Conservation (phyloP, 2,113 vertebrate genomes). For the Syngnathoides biaculeatus region DNA sequence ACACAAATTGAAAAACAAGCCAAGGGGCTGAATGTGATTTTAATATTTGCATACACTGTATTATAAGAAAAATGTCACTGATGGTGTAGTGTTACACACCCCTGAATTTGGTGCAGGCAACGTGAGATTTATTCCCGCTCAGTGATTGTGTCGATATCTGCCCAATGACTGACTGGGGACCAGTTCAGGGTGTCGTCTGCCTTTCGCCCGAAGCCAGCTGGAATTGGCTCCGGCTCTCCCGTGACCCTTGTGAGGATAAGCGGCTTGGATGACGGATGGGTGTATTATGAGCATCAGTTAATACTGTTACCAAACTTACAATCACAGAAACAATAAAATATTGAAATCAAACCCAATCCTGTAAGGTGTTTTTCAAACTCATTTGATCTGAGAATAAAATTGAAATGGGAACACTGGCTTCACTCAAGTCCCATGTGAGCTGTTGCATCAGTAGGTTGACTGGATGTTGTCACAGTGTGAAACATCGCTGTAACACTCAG, state of each 20-base stretch:
- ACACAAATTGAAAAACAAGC: neutral
- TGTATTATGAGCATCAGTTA: neutral
- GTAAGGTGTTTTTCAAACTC: neutral
- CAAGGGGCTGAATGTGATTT: neutral
- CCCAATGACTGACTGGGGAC: no score
- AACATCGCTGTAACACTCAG: conserved; percentile 50
- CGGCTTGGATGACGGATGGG: no score
- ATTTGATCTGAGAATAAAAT: neutral
- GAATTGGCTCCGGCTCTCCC: no score
- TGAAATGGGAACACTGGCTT: neutral
- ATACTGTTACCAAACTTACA: neutral
- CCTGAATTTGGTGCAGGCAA: no score
- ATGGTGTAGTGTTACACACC: no score
- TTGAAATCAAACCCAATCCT: neutral
- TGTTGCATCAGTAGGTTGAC: conserved; percentile 52
- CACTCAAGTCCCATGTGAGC: conserved; percentile 38
- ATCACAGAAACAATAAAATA: neutral
- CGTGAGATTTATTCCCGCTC: no score
- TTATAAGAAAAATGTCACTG: no score
- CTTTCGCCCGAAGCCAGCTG: no score
- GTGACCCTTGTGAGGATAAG: no score
- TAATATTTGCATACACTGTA: neutral
- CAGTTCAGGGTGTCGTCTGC: no score
- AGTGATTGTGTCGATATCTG: no score
- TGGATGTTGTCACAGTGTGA: conserved; percentile 54